These are phyloP conservation scores for Melieria crassipennis DNA, from an alignment of 2,888 invertebrate genomes.

Conservation along the genomic window DNA sequence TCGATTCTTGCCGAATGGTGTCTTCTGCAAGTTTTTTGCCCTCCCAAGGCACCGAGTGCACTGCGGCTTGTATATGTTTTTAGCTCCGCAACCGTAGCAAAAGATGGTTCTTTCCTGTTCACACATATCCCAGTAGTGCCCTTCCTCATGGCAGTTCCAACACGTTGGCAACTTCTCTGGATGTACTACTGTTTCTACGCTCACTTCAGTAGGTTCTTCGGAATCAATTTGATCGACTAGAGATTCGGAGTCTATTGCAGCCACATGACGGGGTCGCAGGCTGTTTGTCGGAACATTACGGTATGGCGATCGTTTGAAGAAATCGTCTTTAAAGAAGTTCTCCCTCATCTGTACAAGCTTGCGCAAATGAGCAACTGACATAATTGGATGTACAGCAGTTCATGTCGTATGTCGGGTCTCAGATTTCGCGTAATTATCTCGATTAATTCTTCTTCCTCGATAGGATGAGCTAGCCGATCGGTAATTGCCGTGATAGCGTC, in stretches of 20 bases:
- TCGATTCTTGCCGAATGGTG: too few species aligned
- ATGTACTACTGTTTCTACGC: conserved; percentile 4
- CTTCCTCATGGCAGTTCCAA: conserved; percentile 30
- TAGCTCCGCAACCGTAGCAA: conserved; percentile 34
- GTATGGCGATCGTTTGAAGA: neutral
- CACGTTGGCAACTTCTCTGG: conserved; percentile 4
- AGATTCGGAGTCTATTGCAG: conserved; percentile 15
- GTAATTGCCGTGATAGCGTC: conserved; percentile 2
- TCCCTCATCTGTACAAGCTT: conserved; percentile 33
- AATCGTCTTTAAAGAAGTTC: conserved; percentile 25
- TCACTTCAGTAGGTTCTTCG: neutral
- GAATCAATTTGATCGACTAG: neutral
- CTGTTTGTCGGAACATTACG: too few species aligned
- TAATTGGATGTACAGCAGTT: conserved; percentile 27
- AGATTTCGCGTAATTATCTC: conserved; percentile 14
- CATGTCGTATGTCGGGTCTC: conserved; percentile 32
- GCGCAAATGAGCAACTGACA: conserved; percentile 28
- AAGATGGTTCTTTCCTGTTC: conserved; percentile 18
- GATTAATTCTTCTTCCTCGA: conserved; percentile 8
- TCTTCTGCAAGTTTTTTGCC: too few species aligned
- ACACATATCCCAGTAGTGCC: conserved; percentile 29
- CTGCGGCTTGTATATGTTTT: too few species aligned
- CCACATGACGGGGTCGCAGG: conserved; percentile 6
- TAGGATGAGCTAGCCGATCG: conserved; percentile 2
- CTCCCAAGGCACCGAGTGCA: too few species aligned